Conservation (phyloP, 2,797 vertebrate species). For the Gymnodraco acuticeps region DNA sequence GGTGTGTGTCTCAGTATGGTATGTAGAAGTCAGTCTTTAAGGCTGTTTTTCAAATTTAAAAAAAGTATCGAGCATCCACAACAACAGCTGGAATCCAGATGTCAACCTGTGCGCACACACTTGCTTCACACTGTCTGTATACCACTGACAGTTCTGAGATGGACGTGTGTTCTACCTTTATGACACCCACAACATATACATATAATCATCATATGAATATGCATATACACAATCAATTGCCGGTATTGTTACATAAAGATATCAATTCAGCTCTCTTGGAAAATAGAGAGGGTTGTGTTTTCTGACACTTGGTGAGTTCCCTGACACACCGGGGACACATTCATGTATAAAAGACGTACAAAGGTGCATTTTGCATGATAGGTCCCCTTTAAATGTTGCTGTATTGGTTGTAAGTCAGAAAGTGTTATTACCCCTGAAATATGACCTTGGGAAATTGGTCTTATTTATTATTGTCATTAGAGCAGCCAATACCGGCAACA, state of each 20-base stretch:
- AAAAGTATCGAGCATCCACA: conserved; percentile 4
- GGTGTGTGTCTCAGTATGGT: background rate
- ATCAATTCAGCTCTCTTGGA: background rate
- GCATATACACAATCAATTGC: background rate
- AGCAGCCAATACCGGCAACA: background rate
- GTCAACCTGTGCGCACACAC: background rate
- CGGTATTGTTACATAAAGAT: background rate
- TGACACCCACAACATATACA: background rate
- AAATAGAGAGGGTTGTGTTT: too few species aligned
- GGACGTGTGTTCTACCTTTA: background rate
- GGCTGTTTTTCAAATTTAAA: conserved; percentile 3
- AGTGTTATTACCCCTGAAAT: background rate
- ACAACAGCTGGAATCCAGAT: conserved; percentile 22
- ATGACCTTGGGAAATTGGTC: background rate
- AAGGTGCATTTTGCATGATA: too few species aligned
- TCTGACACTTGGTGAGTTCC: too few species aligned
- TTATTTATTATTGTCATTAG: conserved; percentile 10
- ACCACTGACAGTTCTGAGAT: background rate
- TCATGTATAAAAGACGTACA: too few species aligned
- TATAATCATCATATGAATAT: background rate
- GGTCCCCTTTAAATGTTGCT: background rate
- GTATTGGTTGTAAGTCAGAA: background rate
- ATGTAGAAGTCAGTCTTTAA: background rate
- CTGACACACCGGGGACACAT: too few species aligned
- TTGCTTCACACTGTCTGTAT: conserved; percentile 6